These are phyloP conservation scores for Loxodonta africana DNA, from an alignment of 2,113 vertebrate species.

Conservation along the genomic window DNA sequence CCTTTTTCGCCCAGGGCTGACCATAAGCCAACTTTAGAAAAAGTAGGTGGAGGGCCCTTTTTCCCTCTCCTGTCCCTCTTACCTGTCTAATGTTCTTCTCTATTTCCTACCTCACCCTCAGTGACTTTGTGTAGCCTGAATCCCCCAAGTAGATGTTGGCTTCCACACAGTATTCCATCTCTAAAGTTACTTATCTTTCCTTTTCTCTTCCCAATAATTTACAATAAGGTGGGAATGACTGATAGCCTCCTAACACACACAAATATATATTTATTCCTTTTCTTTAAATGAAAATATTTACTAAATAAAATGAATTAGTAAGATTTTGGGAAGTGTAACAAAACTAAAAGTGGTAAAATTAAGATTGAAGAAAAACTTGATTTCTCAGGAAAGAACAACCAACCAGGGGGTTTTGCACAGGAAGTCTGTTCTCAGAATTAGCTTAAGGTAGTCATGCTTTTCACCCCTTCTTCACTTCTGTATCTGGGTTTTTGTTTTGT, in stretches of 20 bases:
- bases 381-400: conserved; percentile 37
- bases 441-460: not conserved
- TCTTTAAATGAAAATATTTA: conserved; percentile 53
- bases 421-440: not conserved
- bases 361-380: conserved; percentile 25
- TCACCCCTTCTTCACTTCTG: not conserved
- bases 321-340: conserved; percentile 4
- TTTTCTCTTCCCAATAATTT: not conserved
- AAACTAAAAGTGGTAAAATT: conserved; percentile 31
- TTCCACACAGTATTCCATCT: not conserved
- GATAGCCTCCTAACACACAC: not conserved
- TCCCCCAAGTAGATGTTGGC: not conserved
- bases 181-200: not conserved
- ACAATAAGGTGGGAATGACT: not conserved
- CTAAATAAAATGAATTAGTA: conserved; percentile 50
- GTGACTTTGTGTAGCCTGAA: not conserved
- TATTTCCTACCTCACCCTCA: not conserved
- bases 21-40: not conserved
- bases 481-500: not conserved
- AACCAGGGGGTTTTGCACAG: not conserved
- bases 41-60: not conserved
- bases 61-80: not conserved
- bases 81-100: not conserved
- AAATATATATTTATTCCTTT: not conserved
- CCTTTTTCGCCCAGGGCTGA: not conserved